Percentiles rank a stretch among this genome's conserved stretches.
Conservation (phyloP, 2,113 vertebrate genomes). For the Scolopax mira region DNA sequence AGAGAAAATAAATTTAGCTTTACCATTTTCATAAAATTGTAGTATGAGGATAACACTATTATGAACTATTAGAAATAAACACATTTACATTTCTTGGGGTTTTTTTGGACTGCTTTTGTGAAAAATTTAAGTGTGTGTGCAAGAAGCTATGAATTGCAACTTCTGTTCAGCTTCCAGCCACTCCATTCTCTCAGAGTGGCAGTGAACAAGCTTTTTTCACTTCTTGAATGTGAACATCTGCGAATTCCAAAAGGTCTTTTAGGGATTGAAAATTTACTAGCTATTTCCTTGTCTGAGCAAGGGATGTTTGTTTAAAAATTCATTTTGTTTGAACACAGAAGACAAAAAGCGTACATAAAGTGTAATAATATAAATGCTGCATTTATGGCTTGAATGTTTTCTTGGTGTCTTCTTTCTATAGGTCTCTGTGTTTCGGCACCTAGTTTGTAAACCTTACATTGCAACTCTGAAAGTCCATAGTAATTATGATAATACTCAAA, state of each 20-base stretch:
- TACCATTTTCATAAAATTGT: background rate
- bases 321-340: background rate
- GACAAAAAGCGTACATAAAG: fast-evolving
- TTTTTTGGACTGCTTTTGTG: background rate
- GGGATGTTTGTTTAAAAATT: background rate
- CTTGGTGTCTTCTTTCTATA: background rate
- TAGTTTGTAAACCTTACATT: background rate
- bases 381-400: background rate
- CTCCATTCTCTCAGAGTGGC: background rate
- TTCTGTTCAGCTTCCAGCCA: background rate
- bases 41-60: background rate
- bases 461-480: background rate
- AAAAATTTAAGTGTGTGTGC: background rate
- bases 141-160: background rate
- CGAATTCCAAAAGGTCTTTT: background rate
- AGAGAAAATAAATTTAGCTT: background rate
- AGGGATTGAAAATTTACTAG: background rate
- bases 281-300: background rate
- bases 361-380: background rate
- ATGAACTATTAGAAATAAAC: background rate
- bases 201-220: background rate
- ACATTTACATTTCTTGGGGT: fast-evolving
- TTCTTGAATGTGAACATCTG: background rate
- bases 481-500: background rate
- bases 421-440: background rate